phyloP scores from a whole-genome alignment of 2,797 vertebrate genomes.

The Ctenosaura bakeri region DNA sequence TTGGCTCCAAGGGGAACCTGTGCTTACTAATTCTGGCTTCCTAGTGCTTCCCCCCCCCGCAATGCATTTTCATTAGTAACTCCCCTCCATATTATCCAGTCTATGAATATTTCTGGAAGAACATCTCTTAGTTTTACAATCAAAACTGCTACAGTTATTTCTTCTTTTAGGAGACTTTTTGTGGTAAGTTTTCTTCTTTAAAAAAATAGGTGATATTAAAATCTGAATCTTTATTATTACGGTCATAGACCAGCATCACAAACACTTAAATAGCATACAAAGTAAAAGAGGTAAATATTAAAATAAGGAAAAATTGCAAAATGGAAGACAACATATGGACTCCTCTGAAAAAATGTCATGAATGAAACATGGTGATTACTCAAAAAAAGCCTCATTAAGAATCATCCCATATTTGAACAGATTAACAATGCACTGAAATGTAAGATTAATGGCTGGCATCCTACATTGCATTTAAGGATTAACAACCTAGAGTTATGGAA shows the following conservation, averaged over 20 bases:
- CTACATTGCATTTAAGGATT: too few species aligned
- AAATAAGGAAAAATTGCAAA: neutral
- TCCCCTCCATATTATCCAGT: neutral
- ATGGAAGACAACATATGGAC: neutral
- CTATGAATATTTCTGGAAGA: neutral
- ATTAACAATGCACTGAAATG: neutral
- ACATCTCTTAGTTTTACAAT: neutral
- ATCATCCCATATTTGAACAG: neutral
- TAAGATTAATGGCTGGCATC: neutral
- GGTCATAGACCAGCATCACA: too few species aligned
- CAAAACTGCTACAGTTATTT: neutral
- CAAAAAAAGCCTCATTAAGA: neutral
- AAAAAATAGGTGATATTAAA: neutral
- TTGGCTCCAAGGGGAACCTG: neutral
- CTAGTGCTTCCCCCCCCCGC: neutral
- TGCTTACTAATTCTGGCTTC: neutral
- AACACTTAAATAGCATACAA: too few species aligned
- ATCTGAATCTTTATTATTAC: too few species aligned
- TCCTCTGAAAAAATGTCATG: neutral
- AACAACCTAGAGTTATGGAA: too few species aligned
- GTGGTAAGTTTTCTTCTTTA: neutral
- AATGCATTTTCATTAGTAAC: neutral
- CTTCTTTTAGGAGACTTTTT: neutral
- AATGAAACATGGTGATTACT: neutral
- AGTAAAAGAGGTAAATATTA: too few species aligned